These are phyloP conservation scores for Oscheius sp. DNA, from an alignment of 2,888 invertebrate genomes.

Conservation along the genomic window DNA sequence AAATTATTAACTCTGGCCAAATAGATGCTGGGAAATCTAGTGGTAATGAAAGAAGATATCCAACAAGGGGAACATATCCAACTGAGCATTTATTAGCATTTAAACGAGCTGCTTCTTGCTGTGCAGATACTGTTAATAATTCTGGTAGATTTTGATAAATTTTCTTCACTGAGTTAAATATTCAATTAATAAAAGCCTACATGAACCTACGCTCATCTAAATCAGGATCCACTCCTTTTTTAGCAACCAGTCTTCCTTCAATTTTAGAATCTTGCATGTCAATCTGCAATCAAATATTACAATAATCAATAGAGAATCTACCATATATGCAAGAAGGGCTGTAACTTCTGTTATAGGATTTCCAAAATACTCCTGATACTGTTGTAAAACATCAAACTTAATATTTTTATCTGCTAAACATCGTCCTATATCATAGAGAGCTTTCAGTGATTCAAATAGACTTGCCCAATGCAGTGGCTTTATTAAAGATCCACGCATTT, in stretches of 20 bases:
- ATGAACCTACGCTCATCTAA: slow-evolving; percentile 78
- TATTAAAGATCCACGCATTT: slow-evolving; percentile 35
- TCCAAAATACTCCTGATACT: slow-evolving; percentile 28
- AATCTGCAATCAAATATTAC: slow-evolving; percentile 67
- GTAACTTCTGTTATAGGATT: slow-evolving; percentile 36
- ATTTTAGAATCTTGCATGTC: slow-evolving; percentile 73
- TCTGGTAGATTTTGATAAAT: slow-evolving; percentile 79
- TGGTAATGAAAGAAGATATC: slow-evolving; percentile 82
- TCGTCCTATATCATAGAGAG: slow-evolving; percentile 42
- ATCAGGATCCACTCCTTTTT: slow-evolving; percentile 80
- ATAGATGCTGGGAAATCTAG: slow-evolving; percentile 63
- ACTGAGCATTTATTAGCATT: slow-evolving; percentile 68
- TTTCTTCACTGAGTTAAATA: slow-evolving; percentile 77
- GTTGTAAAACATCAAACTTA: slow-evolving; percentile 38
- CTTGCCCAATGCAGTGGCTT: slow-evolving; percentile 47
- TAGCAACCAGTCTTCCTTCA: slow-evolving; percentile 80
- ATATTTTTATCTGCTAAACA: slow-evolving; percentile 40
- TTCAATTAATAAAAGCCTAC: neutral
- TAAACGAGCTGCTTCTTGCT: slow-evolving; percentile 74
- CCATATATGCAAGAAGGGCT: slow-evolving; percentile 75
- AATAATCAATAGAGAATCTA: neutral
- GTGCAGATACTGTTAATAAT: slow-evolving; percentile 80
- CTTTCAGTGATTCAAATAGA: slow-evolving; percentile 43
- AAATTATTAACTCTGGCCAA: slow-evolving; percentile 40
- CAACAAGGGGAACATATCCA: slow-evolving; percentile 76